Percentiles rank a stretch among this genome's conserved stretches.
These are phyloP conservation scores for Peromyscus maniculatus DNA, from an alignment of 2,113 vertebrate species.

Conservation along the genomic window DNA sequence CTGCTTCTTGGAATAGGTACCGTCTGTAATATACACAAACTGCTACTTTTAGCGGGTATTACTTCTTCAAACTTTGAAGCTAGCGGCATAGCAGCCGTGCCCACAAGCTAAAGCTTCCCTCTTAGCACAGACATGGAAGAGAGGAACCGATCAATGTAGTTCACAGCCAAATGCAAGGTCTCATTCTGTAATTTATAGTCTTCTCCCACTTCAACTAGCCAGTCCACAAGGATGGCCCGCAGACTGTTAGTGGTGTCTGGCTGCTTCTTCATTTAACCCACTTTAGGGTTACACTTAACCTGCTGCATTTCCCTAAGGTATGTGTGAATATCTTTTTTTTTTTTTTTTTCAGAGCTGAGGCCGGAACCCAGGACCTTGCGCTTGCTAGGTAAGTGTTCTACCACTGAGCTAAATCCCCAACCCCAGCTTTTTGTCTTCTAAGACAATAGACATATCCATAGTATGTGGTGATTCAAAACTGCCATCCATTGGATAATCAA, in stretches of 20 bases:
- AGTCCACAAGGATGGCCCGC: constrained; percentile 98
- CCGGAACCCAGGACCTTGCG: too few relatives aligned
- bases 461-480: constrained; percentile 94
- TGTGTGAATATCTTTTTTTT: constrained; percentile 89
- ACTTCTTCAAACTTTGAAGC: constrained; percentile 99
- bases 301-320: constrained; percentile 98
- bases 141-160: constrained; percentile 99
- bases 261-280: constrained; percentile 98
- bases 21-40: constrained; percentile 99
- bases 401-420: too few relatives aligned
- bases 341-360: too few relatives aligned
- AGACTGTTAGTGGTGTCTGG: constrained; percentile 98
- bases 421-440: constrained; percentile 85
- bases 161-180: constrained; percentile 97
- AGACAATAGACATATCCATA: constrained; percentile 94
- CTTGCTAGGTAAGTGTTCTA: too few relatives aligned
- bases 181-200: constrained; percentile 99
- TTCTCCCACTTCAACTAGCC: constrained; percentile 99
- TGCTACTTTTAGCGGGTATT: constrained; percentile 97
- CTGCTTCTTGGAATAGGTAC: constrained; percentile 99
- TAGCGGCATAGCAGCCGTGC: constrained; percentile 97
- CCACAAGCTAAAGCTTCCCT: constrained; percentile 98
- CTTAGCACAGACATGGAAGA: constrained; percentile 98
- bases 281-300: constrained; percentile 95
- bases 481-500: constrained; percentile 91